These are phyloP conservation scores for Zaprionus nigranus DNA, from an alignment of 1,140 invertebrate genomes.

Conservation along the genomic window DNA sequence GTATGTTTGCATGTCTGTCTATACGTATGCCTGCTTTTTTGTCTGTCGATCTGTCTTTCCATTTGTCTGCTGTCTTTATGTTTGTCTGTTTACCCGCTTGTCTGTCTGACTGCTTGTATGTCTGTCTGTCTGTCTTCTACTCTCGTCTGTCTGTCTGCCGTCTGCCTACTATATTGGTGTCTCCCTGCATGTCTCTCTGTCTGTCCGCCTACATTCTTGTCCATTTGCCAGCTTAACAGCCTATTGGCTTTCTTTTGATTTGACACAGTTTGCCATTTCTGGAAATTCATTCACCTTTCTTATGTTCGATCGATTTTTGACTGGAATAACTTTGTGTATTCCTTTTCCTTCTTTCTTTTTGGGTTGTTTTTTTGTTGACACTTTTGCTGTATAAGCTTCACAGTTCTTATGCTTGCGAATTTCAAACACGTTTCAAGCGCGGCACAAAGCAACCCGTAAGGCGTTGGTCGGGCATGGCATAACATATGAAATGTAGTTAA, in stretches of 20 bases:
- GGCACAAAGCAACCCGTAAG: constrained; percentile 43
- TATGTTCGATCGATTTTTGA: constrained; percentile 15
- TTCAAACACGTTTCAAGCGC: constrained; percentile 67
- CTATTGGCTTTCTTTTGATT: constrained; percentile 63
- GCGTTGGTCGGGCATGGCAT: constrained; percentile 41
- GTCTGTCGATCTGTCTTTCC: not conserved
- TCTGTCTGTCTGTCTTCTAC: too few relatives aligned
- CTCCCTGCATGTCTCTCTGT: too few relatives aligned
- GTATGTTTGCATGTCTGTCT: not conserved
- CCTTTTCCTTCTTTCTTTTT: constrained; percentile 28
- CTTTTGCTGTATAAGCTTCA: constrained; percentile 32
- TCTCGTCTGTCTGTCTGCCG: too few relatives aligned
- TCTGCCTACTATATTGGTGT: too few relatives aligned
- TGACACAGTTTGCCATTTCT: constrained; percentile 64
- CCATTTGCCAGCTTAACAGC: not conserved
- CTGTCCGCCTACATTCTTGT: too few relatives aligned
- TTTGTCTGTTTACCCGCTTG: too few relatives aligned
- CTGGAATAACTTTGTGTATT: constrained; percentile 10
- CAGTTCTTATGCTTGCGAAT: constrained; percentile 49
- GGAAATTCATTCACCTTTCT: constrained; percentile 69
- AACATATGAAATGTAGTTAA: not conserved
- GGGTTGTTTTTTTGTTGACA: constrained; percentile 34
- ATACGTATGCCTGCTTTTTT: too few relatives aligned
- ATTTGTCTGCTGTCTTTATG: too few relatives aligned
- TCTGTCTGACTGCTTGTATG: too few relatives aligned